These are phyloP conservation scores for Lithophane semibrunnea DNA, from an alignment of 2,888 invertebrate genomes.

Conservation along the genomic window DNA sequence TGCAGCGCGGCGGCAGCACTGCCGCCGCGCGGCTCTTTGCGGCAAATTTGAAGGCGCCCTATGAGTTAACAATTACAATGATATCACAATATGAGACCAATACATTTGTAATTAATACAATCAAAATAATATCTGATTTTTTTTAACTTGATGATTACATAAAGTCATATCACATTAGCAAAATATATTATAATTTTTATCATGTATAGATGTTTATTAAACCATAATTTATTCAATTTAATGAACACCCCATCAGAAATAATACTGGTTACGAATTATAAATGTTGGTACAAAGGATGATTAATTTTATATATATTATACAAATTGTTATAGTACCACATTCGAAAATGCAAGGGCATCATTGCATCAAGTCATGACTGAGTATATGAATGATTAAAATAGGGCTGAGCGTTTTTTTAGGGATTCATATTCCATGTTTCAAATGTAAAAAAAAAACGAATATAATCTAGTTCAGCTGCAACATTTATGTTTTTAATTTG, in stretches of 20 bases:
- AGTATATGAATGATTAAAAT: slow-evolving; percentile 8
- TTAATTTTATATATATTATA: slow-evolving; percentile 15
- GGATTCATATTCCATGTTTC: background rate
- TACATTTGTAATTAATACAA: slow-evolving; percentile 70
- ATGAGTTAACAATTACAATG: slow-evolving; percentile 67
- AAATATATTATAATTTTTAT: slow-evolving; percentile 53
- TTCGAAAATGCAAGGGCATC: slow-evolving; percentile 20
- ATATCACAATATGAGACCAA: slow-evolving; percentile 87
- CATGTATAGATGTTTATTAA: slow-evolving; percentile 23
- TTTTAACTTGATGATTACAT: slow-evolving; percentile 36
- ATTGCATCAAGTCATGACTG: slow-evolving; percentile 20
- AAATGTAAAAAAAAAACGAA: background rate
- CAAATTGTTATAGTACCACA: slow-evolving; percentile 14
- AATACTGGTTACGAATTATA: slow-evolving; percentile 62
- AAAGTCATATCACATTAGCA: slow-evolving; percentile 45
- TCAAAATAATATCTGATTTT: slow-evolving; percentile 49
- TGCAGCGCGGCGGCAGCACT: too few relatives aligned
- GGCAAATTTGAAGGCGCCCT: too few relatives aligned
- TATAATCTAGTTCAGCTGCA: slow-evolving; percentile 2
- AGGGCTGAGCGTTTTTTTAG: slow-evolving; percentile 1
- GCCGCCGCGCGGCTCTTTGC: too few relatives aligned
- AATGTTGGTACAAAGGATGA: slow-evolving; percentile 12
- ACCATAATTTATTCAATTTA: slow-evolving; percentile 24
- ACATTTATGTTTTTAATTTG: background rate
- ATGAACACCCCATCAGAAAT: slow-evolving; percentile 42